phyloP scores from a whole-genome alignment of 2,113 vertebrate species.

The Sceloporus undulatus region DNA sequence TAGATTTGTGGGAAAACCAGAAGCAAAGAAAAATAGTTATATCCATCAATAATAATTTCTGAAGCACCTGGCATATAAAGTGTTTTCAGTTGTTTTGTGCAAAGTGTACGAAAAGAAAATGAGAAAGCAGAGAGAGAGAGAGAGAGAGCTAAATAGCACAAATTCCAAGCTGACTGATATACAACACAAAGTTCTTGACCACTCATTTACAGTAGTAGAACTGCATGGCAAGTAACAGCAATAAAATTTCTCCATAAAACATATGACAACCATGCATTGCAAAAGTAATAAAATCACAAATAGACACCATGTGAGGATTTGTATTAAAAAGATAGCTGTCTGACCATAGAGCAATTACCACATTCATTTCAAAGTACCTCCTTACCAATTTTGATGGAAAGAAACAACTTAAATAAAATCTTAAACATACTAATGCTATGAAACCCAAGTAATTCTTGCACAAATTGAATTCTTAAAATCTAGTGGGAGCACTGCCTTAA shows the following conservation, averaged over 20 bases:
- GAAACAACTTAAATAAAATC: not conserved
- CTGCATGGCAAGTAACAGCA: not conserved
- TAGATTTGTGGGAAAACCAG: not conserved
- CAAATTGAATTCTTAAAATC: not conserved
- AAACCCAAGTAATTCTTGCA: not conserved
- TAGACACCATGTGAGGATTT: not conserved
- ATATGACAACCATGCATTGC: not conserved
- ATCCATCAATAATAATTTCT: not conserved
- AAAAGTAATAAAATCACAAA: not conserved
- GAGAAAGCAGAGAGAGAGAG: not conserved
- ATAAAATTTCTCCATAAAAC: not conserved
- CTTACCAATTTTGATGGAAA: not conserved
- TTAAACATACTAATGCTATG: not conserved
- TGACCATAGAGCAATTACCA: not conserved
- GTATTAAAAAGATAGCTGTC: not conserved
- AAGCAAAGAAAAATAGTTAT: too few relatives aligned
- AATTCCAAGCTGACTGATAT: not conserved
- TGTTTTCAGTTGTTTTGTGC: not conserved
- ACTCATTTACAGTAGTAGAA: not conserved
- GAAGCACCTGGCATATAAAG: not conserved
- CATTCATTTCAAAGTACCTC: not conserved
- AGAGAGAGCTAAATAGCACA: too few relatives aligned
- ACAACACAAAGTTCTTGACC: not conserved
- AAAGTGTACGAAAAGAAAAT: not conserved
- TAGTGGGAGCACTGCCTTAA: too few relatives aligned